Evolutionary conservation across 2,797 vertebrate species (phyloP).

Genomic region (Alectoris magna): DNA sequence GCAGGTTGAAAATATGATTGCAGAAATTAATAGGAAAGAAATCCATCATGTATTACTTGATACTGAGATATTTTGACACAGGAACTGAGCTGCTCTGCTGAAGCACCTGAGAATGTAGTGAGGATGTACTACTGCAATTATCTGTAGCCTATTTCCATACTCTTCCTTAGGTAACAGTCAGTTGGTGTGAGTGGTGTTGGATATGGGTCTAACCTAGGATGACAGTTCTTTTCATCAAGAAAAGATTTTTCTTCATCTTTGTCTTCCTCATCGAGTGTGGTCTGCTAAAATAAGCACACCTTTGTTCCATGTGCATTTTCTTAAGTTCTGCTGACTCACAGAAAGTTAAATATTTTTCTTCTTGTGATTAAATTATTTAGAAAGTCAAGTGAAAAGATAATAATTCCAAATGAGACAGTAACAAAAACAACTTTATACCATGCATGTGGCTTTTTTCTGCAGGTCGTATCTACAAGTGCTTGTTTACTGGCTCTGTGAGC

Average conservation of each 20-base stretch:
- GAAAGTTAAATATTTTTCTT: neutral
- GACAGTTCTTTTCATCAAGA: neutral
- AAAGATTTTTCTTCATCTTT: no score
- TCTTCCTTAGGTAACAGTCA: neutral
- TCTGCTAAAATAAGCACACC: neutral
- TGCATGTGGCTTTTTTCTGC: neutral
- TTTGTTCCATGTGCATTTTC: rapidly evolving
- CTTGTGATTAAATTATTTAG: neutral
- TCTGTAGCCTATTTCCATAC: neutral
- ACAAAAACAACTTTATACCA: neutral
- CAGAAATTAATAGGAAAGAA: neutral
- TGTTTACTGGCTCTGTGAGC: conserved; percentile 99
- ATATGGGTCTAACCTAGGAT: neutral
- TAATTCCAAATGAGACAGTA: neutral
- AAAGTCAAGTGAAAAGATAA: neutral
- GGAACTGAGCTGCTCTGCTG: neutral
- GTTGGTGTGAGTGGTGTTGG: neutral
- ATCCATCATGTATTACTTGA: neutral
- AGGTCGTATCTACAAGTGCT: conserved; percentile 99
- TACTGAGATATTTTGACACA: neutral
- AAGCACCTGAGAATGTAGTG: neutral
- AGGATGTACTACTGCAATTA: neutral
- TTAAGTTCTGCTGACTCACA: neutral
- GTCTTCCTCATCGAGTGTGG: neutral
- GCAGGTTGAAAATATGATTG: neutral